Evolutionary conservation across 2,888 invertebrate genomes (phyloP), one percentile per base, ranked within the genome.

Genomic region (Anthrax anthrax): DNA sequence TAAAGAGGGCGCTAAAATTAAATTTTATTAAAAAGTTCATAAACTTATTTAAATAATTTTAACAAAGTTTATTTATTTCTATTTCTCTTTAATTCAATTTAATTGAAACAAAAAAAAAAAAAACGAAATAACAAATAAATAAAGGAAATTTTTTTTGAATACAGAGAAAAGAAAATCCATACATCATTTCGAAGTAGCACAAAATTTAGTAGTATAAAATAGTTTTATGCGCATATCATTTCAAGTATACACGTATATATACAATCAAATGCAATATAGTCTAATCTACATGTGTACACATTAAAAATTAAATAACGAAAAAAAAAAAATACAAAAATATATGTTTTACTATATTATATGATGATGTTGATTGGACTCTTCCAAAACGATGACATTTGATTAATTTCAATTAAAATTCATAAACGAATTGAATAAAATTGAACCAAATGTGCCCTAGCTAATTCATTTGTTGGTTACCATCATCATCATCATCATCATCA

Each of bases 351-450:
- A n/a, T n/a, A n/a, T n/a, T n/a, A n/a, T n/a, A n/a, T n/a, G n/a
- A n/a, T n/a, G n/a, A n/a, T 14, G 39, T 39, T 19, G 17, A 27
- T 16, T 32, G 9, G 9, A 12, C 29, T 32, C 29, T 12, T 32
- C 13, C 12, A 12, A 32, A 32, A 32, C 29, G 46, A 44, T 43
- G 48, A 50, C 51, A 49, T 50, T 52, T 49, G 49, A 50, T 50
- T 50, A 50, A 50, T 49, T 52, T 49, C 50, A 52, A 50, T 50
- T 52, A 53, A 53, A 49, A 51, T 51, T 51, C 51, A 46, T 47
- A 48, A 50, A 46, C 46, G 46, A 46, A 46, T 46, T 46, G 42
- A 42, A 46, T 46, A 46, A 46, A 46, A 41, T 46, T 46, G 46
- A 46, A 46, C 46, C 46, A 46, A 46, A 46, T 41, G 46, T 46